Conservation (phyloP, 2,888 invertebrate species). For the Zaprionus obscuricornis region DNA sequence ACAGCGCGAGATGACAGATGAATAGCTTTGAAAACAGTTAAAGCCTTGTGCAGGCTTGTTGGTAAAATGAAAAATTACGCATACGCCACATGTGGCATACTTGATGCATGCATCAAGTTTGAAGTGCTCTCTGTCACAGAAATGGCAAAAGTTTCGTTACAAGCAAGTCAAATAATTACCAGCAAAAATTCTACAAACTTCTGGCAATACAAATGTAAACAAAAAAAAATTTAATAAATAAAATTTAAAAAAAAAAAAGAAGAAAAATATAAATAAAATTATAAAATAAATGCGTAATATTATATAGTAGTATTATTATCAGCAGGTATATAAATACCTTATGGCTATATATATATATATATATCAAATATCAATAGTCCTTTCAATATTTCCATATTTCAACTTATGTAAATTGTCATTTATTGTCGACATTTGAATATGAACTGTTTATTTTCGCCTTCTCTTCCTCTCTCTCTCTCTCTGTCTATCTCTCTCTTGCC, state of each 20-base stretch:
- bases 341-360: no score
- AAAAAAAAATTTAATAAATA: neutral
- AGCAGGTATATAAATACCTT: no score
- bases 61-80: conserved; percentile 59
- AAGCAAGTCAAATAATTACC: conserved; percentile 44
- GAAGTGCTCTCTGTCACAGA: conserved; percentile 55
- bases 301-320: no score
- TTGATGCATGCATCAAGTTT: conserved; percentile 50
- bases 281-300: no score
- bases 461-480: no score
- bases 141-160: conserved; percentile 44
- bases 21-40: no score
- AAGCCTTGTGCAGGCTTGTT: conserved; percentile 30
- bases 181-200: conserved; percentile 12
- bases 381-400: conserved; percentile 54
- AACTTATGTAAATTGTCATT: conserved; percentile 23
- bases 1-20: conserved; percentile 16
- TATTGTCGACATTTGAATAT: conserved; percentile 33
- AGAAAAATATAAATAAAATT: no score
- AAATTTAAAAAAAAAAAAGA: no score
- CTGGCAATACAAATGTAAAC: neutral
- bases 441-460: conserved; percentile 26
- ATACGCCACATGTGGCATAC: conserved; percentile 56
- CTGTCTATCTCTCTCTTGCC: no score
- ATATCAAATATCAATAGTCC: neutral